Evolutionary conservation across 2,888 invertebrate genomes (phyloP).

Genomic region (Lycaena phlaeas): DNA sequence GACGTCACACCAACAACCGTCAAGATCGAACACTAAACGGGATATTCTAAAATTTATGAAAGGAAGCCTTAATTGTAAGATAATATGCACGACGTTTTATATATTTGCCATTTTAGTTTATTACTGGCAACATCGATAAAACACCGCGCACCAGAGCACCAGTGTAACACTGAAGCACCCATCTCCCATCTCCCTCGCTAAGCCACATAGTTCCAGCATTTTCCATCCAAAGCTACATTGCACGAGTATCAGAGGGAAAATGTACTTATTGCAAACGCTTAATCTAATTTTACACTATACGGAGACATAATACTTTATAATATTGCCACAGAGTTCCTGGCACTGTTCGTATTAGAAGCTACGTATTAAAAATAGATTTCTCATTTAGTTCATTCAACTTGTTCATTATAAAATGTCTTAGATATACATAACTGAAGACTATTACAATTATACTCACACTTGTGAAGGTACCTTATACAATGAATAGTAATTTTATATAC

Average conservation of each 20-base stretch:
- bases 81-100: slow-evolving; percentile 13
- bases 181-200: slow-evolving; percentile 7
- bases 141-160: slow-evolving; percentile 34
- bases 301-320: slow-evolving; percentile 38
- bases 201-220: neutral
- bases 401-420: slow-evolving; percentile 8
- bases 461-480: slow-evolving; percentile 1
- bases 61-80: slow-evolving; percentile 10
- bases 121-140: slow-evolving; percentile 3
- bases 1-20: neutral
- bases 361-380: slow-evolving; percentile 54
- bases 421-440: slow-evolving; percentile 2
- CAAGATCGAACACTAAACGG: neutral
- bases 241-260: slow-evolving; percentile 24
- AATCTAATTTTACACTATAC: slow-evolving; percentile 32
- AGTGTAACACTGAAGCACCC: slow-evolving; percentile 48
- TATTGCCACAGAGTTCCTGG: slow-evolving; percentile 45
- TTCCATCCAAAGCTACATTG: slow-evolving; percentile 10
- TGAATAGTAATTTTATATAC: neutral
- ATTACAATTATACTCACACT: slow-evolving; percentile 17
- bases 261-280: slow-evolving; percentile 45
- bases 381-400: slow-evolving; percentile 8
- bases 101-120: neutral
- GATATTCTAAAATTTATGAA: slow-evolving; percentile 13
- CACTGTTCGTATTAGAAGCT: slow-evolving; percentile 39